Base-by-base conservation (phyloP, 2,888 invertebrate species). In the Drosophila hawaiiensis region DNA sequence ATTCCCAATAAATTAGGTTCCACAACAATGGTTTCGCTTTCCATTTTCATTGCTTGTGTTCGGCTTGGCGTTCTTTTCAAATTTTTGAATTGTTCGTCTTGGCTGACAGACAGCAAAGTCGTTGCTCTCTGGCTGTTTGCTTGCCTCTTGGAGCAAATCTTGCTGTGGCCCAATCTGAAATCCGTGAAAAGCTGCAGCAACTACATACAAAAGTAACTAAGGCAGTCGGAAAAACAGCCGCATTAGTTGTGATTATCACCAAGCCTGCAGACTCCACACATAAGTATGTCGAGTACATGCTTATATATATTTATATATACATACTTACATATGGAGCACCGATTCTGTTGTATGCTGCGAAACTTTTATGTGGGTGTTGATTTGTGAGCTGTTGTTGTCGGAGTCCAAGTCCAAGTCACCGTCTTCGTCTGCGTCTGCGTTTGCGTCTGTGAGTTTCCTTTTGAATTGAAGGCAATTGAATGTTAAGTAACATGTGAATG, bases 201-300 rank as follows among this genome's bases (percentile, higher is more conserved):
- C 52, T 22, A 61, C 37, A 70, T 1, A 56, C 53, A 62, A 61
- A 69, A 61, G 70, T 73, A 83, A 83, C 83, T 73, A 78, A 89
- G 84, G 75, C 75, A 74, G 74, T 79, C 66, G 70, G 73, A 55
- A 82, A 78, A 73, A 73, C 74, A 56, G 77, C 49, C 80, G 90
- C 83, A 90, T 90, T 86, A 88, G 85, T 74, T 84, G 85, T 77
- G 89, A 86, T 86, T 86, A 86, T 85, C 88, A 77, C 78, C 63
- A 73, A 76, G 68, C 64, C 12, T 22, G 16, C 58, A 58, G 68
- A 76, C 84, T 66, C 50, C 68, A 52, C 47, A 73, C 64, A 49
- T 56, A 25, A 16, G 9, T 22, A 37, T 63, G 35, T 41, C 52
- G 29, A 62, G 35, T 19, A 52, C n/a, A 39, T 41, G 50, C 39